Evolutionary conservation across 2,113 vertebrate genomes (phyloP).

Genomic region (Mirza zaza): DNA sequence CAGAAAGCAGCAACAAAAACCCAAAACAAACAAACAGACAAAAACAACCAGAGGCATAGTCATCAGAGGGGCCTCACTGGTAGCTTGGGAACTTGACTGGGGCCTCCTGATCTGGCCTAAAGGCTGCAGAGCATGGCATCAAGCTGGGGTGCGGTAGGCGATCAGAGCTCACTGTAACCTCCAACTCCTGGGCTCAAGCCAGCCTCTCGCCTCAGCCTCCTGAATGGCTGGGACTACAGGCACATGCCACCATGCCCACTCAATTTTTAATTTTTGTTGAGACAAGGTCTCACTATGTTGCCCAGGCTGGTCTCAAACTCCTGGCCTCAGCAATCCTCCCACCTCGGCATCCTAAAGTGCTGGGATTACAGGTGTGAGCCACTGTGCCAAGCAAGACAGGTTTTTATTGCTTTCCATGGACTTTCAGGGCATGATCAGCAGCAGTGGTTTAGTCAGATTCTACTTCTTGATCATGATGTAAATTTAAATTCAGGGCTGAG

Average conservation of each 20-base stretch:
- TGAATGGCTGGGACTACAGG: too few species aligned
- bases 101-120: not conserved
- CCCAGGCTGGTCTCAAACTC: too few species aligned
- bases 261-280: too few species aligned
- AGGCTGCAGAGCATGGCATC: not conserved
- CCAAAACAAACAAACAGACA: not conserved
- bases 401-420: rapidly evolving
- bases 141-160: not conserved
- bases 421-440: rapidly evolving
- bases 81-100: not conserved
- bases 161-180: too few species aligned
- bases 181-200: too few species aligned
- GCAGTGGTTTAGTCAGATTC: too few species aligned
- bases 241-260: too few species aligned
- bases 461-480: not conserved
- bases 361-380: too few species aligned
- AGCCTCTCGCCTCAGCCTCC: too few species aligned
- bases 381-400: not conserved
- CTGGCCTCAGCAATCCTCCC: too few species aligned
- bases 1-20: not conserved
- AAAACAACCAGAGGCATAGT: not conserved
- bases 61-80: not conserved
- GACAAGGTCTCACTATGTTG: too few species aligned
- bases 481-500: not conserved
- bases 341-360: too few species aligned